Evolutionary conservation across 2,797 vertebrate genomes (phyloP).

Genomic region (Ammospiza maritima): DNA sequence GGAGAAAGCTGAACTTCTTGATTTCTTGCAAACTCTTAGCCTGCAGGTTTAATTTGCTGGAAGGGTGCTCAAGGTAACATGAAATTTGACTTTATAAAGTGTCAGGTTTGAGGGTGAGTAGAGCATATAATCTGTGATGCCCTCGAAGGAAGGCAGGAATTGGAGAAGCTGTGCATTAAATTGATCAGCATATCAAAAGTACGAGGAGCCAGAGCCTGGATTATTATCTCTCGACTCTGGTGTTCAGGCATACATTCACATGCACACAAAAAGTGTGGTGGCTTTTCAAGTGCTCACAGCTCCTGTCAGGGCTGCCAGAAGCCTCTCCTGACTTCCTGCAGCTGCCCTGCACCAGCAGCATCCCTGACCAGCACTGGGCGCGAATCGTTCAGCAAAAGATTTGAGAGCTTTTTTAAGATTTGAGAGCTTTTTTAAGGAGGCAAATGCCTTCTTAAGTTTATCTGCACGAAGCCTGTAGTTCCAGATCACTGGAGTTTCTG

Average conservation of each 20-base stretch:
- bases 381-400: background rate
- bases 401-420: background rate
- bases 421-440: background rate
- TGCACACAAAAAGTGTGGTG: accelerated
- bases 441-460: conserved; percentile 34
- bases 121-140: background rate
- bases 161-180: background rate
- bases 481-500: background rate
- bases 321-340: background rate
- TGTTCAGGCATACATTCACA: accelerated
- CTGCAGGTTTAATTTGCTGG: background rate
- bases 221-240: background rate
- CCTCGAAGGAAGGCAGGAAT: background rate
- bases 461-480: conserved; percentile 9
- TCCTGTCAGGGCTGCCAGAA: background rate
- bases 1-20: background rate
- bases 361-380: background rate
- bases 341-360: background rate
- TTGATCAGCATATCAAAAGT: background rate
- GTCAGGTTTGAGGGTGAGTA: background rate
- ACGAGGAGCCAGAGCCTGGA: background rate
- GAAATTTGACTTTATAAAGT: background rate
- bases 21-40: background rate
- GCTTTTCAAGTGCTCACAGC: background rate
- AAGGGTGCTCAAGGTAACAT: background rate